Evolutionary conservation across 2,113 vertebrate genomes (phyloP), one percentile per base, ranked within the genome.

Genomic region (Campylorhamphus procurvoides): DNA sequence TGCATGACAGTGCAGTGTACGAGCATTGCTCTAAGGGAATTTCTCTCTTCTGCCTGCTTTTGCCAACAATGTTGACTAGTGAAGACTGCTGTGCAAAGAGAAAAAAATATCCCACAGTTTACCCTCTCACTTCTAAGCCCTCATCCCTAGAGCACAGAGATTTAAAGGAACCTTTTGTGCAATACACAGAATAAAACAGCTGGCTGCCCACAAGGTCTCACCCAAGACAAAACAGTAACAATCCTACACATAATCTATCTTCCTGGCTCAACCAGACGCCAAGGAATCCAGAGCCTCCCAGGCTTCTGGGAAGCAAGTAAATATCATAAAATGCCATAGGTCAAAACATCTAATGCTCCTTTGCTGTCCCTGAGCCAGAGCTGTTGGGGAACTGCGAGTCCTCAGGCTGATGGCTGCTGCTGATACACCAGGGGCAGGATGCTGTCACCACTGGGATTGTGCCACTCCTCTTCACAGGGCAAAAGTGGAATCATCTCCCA

Each of bases 141-240:
- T 85, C 53, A 58, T 49, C 42, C 64, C 42, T 39, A 80, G 55
- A 86, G 93, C 64, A 94, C 1, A 14, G 17, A 52, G 64, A 73
- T 95, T 79, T 89, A 77, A 96, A 91, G 58, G 46, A 94, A 83
- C 33, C 18, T 90, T 95, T 84, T 81, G 40, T 86, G 69, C 78
- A 92, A 52, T 46, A 78, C 50, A 89, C 69, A 79, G 84, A 96
- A 89, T 90, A 68, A 90, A 94, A 29, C 86, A 90, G 58, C 76
- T 86, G 73, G 68, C 93, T 95, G 83, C 88, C 84, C 80, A 93
- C 75, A 83, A 94, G 76, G 37, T 90, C 90, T 94, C 93, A 89
- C 83, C 83, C 90, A 94, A 93, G 93, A 93, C 88, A 96, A 92
- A 97, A 94, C 76, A 94, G 66, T 64, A 92, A 89, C 29, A 88